Percentiles rank a stretch among this genome's conserved stretches.
These are phyloP conservation scores for Plebejus argus DNA, from an alignment of 2,888 invertebrate genomes.

Conservation along the genomic window DNA sequence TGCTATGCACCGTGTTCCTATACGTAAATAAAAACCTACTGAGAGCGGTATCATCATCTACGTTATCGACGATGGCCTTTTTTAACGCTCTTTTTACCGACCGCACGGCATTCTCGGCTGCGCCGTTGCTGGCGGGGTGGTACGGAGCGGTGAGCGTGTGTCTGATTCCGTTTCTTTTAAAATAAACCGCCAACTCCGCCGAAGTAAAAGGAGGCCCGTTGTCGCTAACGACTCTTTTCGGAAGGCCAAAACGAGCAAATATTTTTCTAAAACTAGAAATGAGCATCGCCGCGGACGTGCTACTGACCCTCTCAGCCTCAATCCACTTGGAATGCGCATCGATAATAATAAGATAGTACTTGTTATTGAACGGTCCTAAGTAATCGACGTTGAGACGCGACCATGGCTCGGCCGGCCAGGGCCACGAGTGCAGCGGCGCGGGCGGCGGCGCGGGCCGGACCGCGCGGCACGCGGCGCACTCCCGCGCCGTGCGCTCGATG, in stretches of 20 bases:
- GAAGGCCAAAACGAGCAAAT: no score
- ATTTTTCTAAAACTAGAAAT: no score
- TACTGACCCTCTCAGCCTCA: no score
- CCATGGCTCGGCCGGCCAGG: neutral
- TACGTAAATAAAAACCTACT: neutral
- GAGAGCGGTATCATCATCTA: neutral
- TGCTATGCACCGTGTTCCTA: neutral
- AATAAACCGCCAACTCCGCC: constrained; percentile 38
- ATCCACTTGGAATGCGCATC: no score
- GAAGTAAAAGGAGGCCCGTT: constrained; percentile 42
- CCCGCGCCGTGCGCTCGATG: constrained; percentile 5
- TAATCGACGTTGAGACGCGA: neutral
- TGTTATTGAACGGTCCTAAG: no score
- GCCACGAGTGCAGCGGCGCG: no score
- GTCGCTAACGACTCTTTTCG: no score
- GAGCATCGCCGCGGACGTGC: no score
- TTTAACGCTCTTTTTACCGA: constrained; percentile 38
- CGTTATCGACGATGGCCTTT: constrained; percentile 28
- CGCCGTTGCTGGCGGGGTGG: constrained; percentile 41
- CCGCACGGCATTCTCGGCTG: constrained; percentile 40
- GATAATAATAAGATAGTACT: no score
- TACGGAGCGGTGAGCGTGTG: constrained; percentile 39
- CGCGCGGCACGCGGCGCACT: neutral
- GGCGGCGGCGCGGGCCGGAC: neutral
- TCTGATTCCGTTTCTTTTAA: constrained; percentile 38